These are phyloP conservation scores for Pseudomugil gertrudae DNA, from an alignment of 2,797 vertebrate genomes.

Conservation along the genomic window DNA sequence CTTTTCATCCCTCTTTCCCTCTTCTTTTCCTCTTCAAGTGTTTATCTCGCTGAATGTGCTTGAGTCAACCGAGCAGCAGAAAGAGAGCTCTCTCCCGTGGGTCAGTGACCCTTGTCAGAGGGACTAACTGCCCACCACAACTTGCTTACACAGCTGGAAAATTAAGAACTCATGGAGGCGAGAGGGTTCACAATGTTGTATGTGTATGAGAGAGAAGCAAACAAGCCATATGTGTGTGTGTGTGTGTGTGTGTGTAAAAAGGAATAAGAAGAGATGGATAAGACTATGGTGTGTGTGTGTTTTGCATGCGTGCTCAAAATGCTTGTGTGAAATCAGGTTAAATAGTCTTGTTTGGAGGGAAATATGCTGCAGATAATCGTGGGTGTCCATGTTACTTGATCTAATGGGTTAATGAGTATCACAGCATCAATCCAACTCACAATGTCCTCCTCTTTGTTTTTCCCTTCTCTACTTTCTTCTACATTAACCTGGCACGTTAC, in stretches of 20 bases:
- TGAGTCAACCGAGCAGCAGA: constrained; percentile 54
- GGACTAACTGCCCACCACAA: constrained; percentile 73
- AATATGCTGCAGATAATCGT: constrained; percentile 67
- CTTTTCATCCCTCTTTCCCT: constrained; percentile 12
- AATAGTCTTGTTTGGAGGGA: constrained; percentile 62
- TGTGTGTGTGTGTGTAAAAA: constrained; percentile 26
- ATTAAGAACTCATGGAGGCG: constrained; percentile 69
- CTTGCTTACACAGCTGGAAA: constrained; percentile 77
- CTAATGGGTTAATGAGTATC: constrained; percentile 72
- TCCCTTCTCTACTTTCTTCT: constrained; percentile 20
- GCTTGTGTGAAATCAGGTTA: constrained; percentile 49
- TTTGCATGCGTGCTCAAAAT: background rate
- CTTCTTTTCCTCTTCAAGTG: constrained; percentile 40
- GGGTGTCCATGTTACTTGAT: constrained; percentile 68
- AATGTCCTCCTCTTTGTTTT: constrained; percentile 33
- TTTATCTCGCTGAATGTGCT: constrained; percentile 57
- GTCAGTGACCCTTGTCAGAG: constrained; percentile 72
- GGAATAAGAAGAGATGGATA: constrained; percentile 8
- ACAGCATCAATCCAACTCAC: constrained; percentile 48
- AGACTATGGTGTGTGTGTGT: constrained; percentile 10
- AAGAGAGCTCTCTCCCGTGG: constrained; percentile 52
- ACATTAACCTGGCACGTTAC: constrained; percentile 43
- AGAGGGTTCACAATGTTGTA: constrained; percentile 50
- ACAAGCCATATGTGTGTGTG: constrained; percentile 19
- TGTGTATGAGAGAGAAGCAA: constrained; percentile 16